phyloP scores from a whole-genome alignment of 2,113 vertebrate species.

The Cardinalis cardinalis region DNA sequence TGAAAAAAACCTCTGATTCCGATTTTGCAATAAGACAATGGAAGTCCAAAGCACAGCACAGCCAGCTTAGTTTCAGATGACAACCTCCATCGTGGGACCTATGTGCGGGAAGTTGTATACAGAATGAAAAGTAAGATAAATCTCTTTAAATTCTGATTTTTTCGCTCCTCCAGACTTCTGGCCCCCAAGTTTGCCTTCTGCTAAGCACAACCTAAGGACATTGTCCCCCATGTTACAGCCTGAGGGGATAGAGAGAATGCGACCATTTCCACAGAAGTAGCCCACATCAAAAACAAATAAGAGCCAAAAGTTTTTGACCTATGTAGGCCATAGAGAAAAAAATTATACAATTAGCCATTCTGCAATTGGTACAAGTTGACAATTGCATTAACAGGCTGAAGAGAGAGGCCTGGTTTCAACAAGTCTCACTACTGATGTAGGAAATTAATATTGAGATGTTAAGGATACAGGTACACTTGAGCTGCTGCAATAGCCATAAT shows the following conservation, averaged over 20 bases:
- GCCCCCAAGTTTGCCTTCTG: neutral
- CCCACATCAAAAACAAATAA: neutral
- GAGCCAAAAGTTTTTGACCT: neutral
- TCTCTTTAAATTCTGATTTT: neutral
- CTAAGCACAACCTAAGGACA: neutral
- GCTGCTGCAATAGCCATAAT: neutral
- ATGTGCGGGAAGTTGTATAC: neutral
- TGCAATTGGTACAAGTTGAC: neutral
- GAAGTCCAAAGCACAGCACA: slow-evolving; percentile 13
- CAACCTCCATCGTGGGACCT: neutral
- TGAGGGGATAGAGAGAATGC: neutral
- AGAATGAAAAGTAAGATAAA: neutral
- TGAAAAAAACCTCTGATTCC: neutral
- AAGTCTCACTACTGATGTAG: neutral
- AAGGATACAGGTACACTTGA: neutral
- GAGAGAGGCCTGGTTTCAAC: neutral
- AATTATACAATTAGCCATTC: neutral
- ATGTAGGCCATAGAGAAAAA: neutral
- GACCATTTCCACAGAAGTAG: neutral
- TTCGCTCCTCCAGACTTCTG: neutral
- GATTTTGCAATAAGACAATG: slow-evolving; percentile 35
- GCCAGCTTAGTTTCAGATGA: slow-evolving; percentile 11
- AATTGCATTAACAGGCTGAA: neutral
- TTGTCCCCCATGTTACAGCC: neutral
- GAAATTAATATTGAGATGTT: neutral